Base-by-base conservation (phyloP, 2,888 invertebrate species). In the Cybosia mesomella region DNA sequence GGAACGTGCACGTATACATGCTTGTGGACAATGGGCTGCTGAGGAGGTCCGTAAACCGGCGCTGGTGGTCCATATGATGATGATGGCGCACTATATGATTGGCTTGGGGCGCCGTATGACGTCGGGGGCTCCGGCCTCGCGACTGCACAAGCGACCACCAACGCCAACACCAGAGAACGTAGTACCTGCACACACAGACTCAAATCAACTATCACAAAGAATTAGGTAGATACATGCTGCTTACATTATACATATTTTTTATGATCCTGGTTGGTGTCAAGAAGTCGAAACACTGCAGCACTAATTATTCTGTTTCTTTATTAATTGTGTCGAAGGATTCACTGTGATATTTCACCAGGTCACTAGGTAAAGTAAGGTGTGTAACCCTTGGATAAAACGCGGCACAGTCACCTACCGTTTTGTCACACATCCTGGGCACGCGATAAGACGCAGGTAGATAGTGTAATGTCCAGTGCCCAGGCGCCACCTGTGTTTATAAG, bases 1-100 rank as follows among this genome's bases (percentile, higher is more conserved):
- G 98, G 98, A 22, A 98, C 98, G 90, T 98, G 98, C 22, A 98
- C 98, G 93, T 98, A 98, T 18, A 98, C 98, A 88, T 98, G 98
- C 88, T 98, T 98, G 92, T 98, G 98, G 64, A 98, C 96, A 55
- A 97, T 97, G 67, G 98, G 97, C 70, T 96, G 97, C 73, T 95
- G 95, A 0, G 97, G 97, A 10, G 97, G 96, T 22, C 97, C 97
- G 83, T 97, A 97, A 80, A 96, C 96, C 3, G 96, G 96, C 3
- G 95, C 91, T 2, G 96, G 97, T 0, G 95, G 91, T 18, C 95
- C 95, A 81, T 95, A 95, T 54, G 91, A 90, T 64, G 91, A 88
- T 55, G 91, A 85, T 36, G 96, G 96, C 28, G 94, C 89, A 69
- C 88, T 86, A 81, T 90, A 91, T 2, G 92, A 95, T 4, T 93